Evolutionary conservation across 2,113 vertebrate genomes (phyloP).

Genomic region (Microcebus griseorufus): DNA sequence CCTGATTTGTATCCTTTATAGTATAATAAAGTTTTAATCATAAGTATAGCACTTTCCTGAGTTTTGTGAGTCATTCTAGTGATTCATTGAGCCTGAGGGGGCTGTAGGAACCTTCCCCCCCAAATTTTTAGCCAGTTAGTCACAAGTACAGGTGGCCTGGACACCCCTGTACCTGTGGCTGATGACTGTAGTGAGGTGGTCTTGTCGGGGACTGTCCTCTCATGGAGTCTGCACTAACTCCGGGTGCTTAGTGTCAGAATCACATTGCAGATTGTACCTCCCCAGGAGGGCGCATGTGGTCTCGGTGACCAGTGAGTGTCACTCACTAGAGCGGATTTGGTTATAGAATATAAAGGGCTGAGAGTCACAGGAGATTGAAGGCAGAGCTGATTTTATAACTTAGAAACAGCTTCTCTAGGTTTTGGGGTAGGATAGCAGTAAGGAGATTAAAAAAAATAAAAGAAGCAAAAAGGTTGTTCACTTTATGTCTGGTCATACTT

Average conservation of each 20-base stretch:
- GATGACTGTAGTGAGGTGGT: neutral
- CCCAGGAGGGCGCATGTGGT: neutral
- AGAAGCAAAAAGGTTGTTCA: neutral
- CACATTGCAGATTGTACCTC: rapidly evolving
- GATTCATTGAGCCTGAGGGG: neutral
- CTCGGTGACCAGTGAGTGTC: neutral
- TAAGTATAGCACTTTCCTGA: neutral
- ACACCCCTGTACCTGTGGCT: neutral
- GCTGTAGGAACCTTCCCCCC: neutral
- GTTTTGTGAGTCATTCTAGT: neutral
- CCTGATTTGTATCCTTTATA: neutral
- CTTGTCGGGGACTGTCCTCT: neutral
- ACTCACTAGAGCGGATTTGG: neutral
- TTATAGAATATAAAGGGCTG: neutral
- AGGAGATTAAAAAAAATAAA: neutral
- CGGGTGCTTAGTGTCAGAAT: neutral
- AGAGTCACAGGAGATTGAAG: neutral
- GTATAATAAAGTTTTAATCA: neutral
- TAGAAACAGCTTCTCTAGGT: neutral
- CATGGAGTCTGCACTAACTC: neutral
- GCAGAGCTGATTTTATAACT: neutral
- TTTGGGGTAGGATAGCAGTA: neutral
- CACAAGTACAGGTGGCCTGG: neutral
- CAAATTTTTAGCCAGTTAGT: neutral
- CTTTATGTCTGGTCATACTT: neutral